Conservation (phyloP, 1,140 invertebrate species). For the Bombus soroeensis region DNA sequence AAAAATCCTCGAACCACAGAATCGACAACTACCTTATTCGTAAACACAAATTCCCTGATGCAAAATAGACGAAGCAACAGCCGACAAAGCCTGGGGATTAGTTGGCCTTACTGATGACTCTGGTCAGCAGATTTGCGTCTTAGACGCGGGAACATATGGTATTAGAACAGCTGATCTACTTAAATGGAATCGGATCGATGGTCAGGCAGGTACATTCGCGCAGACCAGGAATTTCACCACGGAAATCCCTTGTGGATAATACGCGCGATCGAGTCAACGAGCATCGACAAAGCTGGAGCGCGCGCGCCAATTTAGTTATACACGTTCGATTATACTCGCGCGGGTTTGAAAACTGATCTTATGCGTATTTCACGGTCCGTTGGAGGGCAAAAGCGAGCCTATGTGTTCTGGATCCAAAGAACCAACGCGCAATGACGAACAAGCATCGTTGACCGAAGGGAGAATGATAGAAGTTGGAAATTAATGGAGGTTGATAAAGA, state of each 20-base stretch:
- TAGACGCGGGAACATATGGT: conserved; percentile 37
- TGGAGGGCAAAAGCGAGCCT: background rate
- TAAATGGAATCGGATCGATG: conserved; percentile 21
- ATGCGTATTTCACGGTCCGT: background rate
- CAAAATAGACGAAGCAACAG: background rate
- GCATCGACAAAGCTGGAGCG: background rate
- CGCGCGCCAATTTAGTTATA: background rate
- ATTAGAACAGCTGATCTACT: conserved; percentile 42
- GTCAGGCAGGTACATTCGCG: no score
- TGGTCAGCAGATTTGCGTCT: conserved; percentile 21
- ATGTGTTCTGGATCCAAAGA: background rate
- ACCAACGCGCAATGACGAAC: no score
- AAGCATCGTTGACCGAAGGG: no score
- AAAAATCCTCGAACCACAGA: background rate
- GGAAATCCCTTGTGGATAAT: background rate
- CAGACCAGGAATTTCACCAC: background rate
- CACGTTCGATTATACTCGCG: background rate
- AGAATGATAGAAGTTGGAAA: background rate
- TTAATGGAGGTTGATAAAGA: background rate
- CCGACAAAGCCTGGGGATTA: conserved; percentile 15
- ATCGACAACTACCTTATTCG: background rate
- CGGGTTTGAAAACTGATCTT: background rate
- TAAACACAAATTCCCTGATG: background rate
- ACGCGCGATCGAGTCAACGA: background rate
- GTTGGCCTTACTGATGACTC: conserved; percentile 1